Conservation (phyloP, 2,113 vertebrate genomes). For the Bothrops jararaca region DNA sequence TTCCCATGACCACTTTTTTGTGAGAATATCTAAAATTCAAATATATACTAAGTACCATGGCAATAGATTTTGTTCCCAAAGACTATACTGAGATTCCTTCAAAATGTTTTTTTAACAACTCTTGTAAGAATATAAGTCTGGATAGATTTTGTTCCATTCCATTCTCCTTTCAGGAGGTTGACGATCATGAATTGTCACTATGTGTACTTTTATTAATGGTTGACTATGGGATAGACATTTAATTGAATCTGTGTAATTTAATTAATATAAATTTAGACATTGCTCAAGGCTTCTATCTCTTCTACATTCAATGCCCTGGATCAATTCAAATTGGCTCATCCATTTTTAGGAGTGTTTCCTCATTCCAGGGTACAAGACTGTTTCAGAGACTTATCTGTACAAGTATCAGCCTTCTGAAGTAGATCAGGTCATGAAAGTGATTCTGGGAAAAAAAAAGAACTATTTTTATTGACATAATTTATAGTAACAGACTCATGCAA, state of each 20-base stretch:
- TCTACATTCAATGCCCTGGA: neutral
- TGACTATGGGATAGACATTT: neutral
- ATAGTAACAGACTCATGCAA: neutral
- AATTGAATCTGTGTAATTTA: neutral
- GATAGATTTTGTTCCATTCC: neutral
- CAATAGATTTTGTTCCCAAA: neutral
- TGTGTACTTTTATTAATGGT: neutral
- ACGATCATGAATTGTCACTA: neutral
- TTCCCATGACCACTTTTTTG: neutral
- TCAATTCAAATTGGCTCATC: neutral
- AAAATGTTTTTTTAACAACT: neutral
- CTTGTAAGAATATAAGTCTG: neutral
- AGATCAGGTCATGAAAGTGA: neutral
- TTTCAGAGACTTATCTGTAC: neutral
- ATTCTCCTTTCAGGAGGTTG: neutral
- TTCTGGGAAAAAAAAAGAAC: neutral
- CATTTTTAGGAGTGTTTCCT: neutral
- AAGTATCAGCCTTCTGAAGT: neutral
- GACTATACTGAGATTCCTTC: neutral
- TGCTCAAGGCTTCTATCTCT: neutral
- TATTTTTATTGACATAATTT: neutral
- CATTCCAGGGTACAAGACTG: neutral
- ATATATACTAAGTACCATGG: neutral
- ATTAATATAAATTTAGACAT: neutral
- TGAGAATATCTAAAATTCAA: neutral